A percentile compares a stretch with the other conserved stretches of the same genome.
Conservation (phyloP, 1,140 invertebrate genomes). For the Drosophila teissieri region DNA sequence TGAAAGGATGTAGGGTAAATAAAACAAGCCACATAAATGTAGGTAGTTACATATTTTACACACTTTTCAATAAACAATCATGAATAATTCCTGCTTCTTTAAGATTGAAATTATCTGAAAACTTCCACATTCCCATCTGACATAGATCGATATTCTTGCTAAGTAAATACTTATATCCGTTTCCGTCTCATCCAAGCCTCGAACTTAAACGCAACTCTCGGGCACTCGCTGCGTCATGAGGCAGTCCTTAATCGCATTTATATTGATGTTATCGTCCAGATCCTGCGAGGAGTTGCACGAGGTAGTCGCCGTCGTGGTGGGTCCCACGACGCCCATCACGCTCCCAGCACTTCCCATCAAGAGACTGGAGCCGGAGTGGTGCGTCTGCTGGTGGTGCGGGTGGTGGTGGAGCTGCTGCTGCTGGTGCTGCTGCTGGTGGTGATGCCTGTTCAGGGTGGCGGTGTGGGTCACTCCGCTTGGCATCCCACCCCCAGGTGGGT, state of each 20-base stretch:
- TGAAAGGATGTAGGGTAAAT: no score
- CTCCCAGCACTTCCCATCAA: constrained; percentile 72
- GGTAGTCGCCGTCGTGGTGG: constrained; percentile 72
- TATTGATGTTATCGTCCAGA: constrained; percentile 82
- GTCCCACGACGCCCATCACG: constrained; percentile 49
- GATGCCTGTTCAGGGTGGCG: constrained; percentile 68
- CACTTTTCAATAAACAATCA: background rate
- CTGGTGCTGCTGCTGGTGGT: constrained; percentile 52
- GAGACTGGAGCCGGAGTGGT: constrained; percentile 70
- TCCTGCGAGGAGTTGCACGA: constrained; percentile 83
- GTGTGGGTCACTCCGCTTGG: constrained; percentile 30
- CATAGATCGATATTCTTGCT: constrained; percentile 31
- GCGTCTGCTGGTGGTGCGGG: constrained; percentile 53
- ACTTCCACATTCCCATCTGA: background rate
- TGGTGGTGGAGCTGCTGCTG: constrained; percentile 45
- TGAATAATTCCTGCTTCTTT: background rate
- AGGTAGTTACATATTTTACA: background rate
- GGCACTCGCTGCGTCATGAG: constrained; percentile 84
- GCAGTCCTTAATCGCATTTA: constrained; percentile 84
- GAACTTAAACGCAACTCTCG: constrained; percentile 78
- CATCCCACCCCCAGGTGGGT: constrained; percentile 28
- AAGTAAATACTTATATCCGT: constrained; percentile 17
- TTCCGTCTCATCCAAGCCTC: background rate
- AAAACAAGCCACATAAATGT: no score
- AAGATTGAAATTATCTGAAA: background rate